A percentile compares a stretch with the other conserved stretches of the same genome.
Conservation (phyloP, 2,888 invertebrate species). For the Polymixis lichenea region DNA sequence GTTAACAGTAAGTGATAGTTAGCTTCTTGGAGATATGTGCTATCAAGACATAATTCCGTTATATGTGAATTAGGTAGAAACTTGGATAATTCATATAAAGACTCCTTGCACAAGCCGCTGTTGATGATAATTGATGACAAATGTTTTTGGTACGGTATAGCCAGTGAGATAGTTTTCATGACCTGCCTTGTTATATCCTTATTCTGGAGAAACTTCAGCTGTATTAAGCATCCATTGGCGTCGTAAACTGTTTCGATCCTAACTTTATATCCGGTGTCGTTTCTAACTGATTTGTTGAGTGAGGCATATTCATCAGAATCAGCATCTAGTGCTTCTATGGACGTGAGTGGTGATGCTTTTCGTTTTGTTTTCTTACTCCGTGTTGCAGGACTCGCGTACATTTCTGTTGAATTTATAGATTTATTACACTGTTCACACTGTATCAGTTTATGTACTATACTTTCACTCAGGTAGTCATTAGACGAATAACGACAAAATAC, state of each 20-base stretch:
- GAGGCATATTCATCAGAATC: too few relatives aligned
- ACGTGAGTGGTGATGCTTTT: too few relatives aligned
- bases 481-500: too few relatives aligned
- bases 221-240: conserved; percentile 65
- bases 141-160: conserved; percentile 70
- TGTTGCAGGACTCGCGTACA: too few relatives aligned
- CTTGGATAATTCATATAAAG: conserved; percentile 75
- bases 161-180: conserved; percentile 73
- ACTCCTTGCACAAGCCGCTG: conserved; percentile 66
- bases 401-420: too few relatives aligned
- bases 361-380: too few relatives aligned
- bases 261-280: not conserved
- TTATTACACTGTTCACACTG: too few relatives aligned
- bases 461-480: too few relatives aligned
- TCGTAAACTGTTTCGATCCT: conserved; percentile 70
- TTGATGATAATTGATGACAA: conserved; percentile 72
- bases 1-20: conserved; percentile 74
- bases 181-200: conserved; percentile 70
- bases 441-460: too few relatives aligned
- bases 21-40: conserved; percentile 68
- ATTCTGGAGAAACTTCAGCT: conserved; percentile 74
- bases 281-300: not conserved
- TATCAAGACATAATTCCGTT: conserved; percentile 79
- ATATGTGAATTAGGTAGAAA: conserved; percentile 71
- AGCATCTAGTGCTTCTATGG: too few relatives aligned